Base-by-base conservation (phyloP, 2,797 vertebrate genomes). In the Labroides dimidiatus region DNA sequence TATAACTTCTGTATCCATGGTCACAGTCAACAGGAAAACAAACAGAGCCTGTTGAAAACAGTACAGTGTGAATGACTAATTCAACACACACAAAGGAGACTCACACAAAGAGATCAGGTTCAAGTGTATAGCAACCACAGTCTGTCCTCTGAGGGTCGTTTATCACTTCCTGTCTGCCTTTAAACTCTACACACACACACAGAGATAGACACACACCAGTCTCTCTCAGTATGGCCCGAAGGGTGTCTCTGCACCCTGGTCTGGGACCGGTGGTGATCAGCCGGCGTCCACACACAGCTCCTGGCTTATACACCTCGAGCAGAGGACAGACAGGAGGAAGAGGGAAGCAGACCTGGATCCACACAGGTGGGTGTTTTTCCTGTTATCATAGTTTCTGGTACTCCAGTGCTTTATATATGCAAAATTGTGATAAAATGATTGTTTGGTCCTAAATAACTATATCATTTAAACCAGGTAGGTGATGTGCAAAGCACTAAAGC, bases 61-160 rank as follows among this genome's bases (percentile, higher is more conserved):
- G 67, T 27, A 37, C 10, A 16, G 17, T n/a, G 23, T 30, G 33
- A 54, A 50, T 24, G 17, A 12, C 64, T 36, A 30, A 56, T 52
- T 33, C 53, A 49, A 60, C 69, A 23, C 49, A 63, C 53, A 59
- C 30, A 33, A 33, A 33, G 7, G 30, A 33, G 30, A 33, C 54
- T 64, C 64, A 60, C 57, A 66, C 62, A 56, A 3, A 27, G 2
- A 23, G 49, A 64, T 70, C 75, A 72, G 61, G 69, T 80, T 80
- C 59, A 69, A 21, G 52, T 61, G 72, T 79, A 57, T 59, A 76
- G 72, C 61, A 75, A 78, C 58, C 41, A 10, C 44, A 72, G 19
- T 57, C 39, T 23, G 42, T 24, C 51, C 59, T 43, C 44, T n/a
- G 41, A n/a, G 61, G 71, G 54, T 73, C 14, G 4, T 72, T 80